Base-by-base conservation (phyloP, 2,113 vertebrate species). In the Sakesphorus luctuosus region DNA sequence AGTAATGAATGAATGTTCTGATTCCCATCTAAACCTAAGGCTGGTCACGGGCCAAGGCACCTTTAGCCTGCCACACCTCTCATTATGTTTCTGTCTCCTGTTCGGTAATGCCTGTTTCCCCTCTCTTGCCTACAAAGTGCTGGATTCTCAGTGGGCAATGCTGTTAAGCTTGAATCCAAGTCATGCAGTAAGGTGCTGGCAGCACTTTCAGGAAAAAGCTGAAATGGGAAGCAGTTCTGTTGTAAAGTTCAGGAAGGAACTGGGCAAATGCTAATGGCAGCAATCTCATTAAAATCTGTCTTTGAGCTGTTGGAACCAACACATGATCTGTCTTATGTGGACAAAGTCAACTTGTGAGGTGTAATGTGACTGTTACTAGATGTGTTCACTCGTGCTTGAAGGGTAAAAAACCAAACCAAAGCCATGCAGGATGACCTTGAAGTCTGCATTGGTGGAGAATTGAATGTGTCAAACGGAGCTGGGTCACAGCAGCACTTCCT, bases 161-260 rank as follows among this genome's bases (percentile, higher is more conserved):
- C 25, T 38, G 26, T 77, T 87, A 63, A 52, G 33, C n/a, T 47
- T 44, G 43, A 83, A 87, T 84, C 36, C 87, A 89, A 95, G 61
- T 87, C 47, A 62, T 4, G 3, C 36, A 78, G 55, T 29, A 63
- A 76, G 80, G 59, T 75, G 81, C 78, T 97, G 95, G 91, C 91
- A 95, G 84, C 50, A 35, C 86, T 91, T 91, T 67, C 93, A 96
- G 89, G 94, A 97, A 97, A 94, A 92, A 87, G 55, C 62, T 91
- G 89, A 75, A 90, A 77, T 53, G 28, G 25, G 46, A 92, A 58
- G 58, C 75, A 85, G 52, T 28, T 47, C 55, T 90, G 44, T 55
- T 50, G 26, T 80, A 38, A 94, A 83, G 80, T 76, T 55, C 53
- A 92, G 95, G 91, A 95, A 96, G 90, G 91, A 95, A 56, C 23